Percentiles rank a stretch among this genome's conserved stretches.
Evolutionary conservation across 2,888 invertebrate genomes (phyloP).

Genomic region (Tribolium freemani): DNA sequence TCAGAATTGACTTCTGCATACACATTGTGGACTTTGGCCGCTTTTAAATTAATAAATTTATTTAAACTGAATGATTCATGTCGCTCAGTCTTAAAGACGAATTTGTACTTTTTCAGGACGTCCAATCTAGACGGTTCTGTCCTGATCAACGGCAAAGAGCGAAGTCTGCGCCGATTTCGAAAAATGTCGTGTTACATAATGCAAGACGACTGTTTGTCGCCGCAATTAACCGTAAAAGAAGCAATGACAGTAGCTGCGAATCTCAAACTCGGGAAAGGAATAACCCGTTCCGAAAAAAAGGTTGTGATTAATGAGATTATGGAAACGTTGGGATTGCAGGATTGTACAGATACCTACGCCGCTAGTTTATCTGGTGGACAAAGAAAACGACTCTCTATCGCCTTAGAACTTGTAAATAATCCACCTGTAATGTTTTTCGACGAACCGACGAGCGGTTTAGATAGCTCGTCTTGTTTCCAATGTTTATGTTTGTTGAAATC

Average conservation of each 20-base stretch:
- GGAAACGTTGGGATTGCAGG: conserved; percentile 85
- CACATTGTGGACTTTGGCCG: no score
- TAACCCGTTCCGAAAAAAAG: conserved; percentile 80
- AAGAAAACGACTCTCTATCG: conserved; percentile 91
- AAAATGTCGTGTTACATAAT: conserved; percentile 97
- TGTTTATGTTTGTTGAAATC: conserved; percentile 91
- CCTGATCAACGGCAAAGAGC: conserved; percentile 87
- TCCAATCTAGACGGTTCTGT: conserved; percentile 89
- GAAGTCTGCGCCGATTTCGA: conserved; percentile 89
- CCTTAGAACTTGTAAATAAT: conserved; percentile 93
- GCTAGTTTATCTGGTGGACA: conserved; percentile 91
- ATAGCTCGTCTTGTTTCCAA: conserved; percentile 95
- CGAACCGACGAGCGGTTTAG: conserved; percentile 93
- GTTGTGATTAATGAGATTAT: conserved; percentile 87
- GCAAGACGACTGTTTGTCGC: conserved; percentile 93
- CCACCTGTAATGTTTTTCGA: conserved; percentile 98
- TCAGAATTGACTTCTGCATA: no score
- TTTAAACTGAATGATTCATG: no score
- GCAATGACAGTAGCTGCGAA: conserved; percentile 95
- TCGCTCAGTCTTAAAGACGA: not conserved
- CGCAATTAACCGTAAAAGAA: conserved; percentile 91
- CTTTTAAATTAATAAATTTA: no score
- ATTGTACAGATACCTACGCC: conserved; percentile 84
- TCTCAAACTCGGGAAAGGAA: conserved; percentile 88
- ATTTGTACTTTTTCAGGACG: conserved; percentile 73